Percentiles rank a stretch among this genome's conserved stretches.
These are phyloP conservation scores for Holacanthus passer DNA, from an alignment of 2,113 vertebrate species.

Conservation along the genomic window DNA sequence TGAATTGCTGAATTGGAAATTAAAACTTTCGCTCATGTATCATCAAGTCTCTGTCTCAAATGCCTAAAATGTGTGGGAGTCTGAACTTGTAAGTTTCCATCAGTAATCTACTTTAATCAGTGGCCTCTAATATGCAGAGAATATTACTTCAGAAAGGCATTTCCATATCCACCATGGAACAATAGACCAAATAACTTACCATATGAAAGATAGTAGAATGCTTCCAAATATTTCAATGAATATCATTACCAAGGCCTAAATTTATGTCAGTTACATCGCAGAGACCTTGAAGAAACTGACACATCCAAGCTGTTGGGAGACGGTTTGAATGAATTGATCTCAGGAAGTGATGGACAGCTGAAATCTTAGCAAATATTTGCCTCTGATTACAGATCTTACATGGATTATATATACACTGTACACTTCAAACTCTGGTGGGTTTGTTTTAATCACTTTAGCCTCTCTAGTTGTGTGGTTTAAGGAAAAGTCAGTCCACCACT, in stretches of 20 bases:
- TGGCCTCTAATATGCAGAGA: conserved; percentile 41
- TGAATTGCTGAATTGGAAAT: conserved; percentile 61
- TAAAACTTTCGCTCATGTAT: conserved; percentile 37
- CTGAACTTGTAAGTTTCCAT: conserved; percentile 23
- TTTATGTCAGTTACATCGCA: conserved; percentile 42
- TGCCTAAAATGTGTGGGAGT: conserved; percentile 19
- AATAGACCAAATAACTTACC: conserved; percentile 54
- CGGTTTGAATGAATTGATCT: not conserved
- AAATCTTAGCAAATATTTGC: not conserved
- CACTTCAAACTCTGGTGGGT: not conserved
- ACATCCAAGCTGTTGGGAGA: conserved; percentile 12
- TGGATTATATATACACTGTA: not conserved
- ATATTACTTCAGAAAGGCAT: conserved; percentile 51
- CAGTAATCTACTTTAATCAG: conserved; percentile 59
- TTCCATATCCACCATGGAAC: conserved; percentile 61
- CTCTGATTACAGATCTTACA: not conserved
- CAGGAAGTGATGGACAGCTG: not conserved
- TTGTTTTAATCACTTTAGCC: not conserved
- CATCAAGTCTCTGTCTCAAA: not conserved
- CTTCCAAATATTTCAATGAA: conserved; percentile 73
- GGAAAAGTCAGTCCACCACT: not conserved
- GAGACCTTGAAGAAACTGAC: conserved; percentile 45
- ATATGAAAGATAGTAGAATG: conserved; percentile 60
- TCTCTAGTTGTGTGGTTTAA: not conserved
- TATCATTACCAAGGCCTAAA: conserved; percentile 68